Percentiles rank a stretch among this genome's conserved stretches.
Evolutionary conservation across 2,797 vertebrate species (phyloP).

Genomic region (Philypnodon macrostomus): DNA sequence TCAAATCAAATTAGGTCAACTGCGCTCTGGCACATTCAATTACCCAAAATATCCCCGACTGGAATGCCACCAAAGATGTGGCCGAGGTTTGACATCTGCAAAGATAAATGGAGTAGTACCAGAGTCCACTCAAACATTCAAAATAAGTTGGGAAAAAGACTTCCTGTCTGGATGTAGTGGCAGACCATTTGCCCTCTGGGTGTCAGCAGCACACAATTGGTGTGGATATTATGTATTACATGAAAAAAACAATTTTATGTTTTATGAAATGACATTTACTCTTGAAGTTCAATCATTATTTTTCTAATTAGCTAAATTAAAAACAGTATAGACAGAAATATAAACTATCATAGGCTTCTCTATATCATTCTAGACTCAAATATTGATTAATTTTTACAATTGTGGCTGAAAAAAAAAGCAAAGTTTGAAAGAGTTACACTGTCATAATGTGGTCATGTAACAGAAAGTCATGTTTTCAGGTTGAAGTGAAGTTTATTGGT

Average conservation of each 20-base stretch:
- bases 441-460: slow-evolving; percentile 66
- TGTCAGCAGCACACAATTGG: slow-evolving; percentile 10
- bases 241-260: no score
- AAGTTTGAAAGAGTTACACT: slow-evolving; percentile 3
- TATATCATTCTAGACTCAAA: slow-evolving; percentile 18
- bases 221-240: no score
- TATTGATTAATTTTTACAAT: slow-evolving; percentile 44
- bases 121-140: slow-evolving; percentile 42
- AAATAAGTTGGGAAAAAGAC: slow-evolving; percentile 19
- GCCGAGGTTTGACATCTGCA: slow-evolving; percentile 51
- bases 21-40: slow-evolving; percentile 69
- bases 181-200: slow-evolving; percentile 36
- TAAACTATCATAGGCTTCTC: slow-evolving; percentile 17
- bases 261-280: no score
- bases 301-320: no score
- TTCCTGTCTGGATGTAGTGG: slow-evolving; percentile 44
- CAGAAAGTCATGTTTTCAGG: slow-evolving; percentile 72
- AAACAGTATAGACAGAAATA: no score
- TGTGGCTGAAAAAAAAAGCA: slow-evolving; percentile 10
- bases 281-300: no score
- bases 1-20: slow-evolving; percentile 73
- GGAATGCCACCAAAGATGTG: slow-evolving; percentile 66
- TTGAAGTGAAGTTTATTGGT: slow-evolving; percentile 68
- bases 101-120: slow-evolving; percentile 48
- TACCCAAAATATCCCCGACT: slow-evolving; percentile 61